Percentiles rank a stretch among this genome's conserved stretches.
phyloP scores from a whole-genome alignment of 2,113 vertebrate species.

The Prochilodus magdalenae region DNA sequence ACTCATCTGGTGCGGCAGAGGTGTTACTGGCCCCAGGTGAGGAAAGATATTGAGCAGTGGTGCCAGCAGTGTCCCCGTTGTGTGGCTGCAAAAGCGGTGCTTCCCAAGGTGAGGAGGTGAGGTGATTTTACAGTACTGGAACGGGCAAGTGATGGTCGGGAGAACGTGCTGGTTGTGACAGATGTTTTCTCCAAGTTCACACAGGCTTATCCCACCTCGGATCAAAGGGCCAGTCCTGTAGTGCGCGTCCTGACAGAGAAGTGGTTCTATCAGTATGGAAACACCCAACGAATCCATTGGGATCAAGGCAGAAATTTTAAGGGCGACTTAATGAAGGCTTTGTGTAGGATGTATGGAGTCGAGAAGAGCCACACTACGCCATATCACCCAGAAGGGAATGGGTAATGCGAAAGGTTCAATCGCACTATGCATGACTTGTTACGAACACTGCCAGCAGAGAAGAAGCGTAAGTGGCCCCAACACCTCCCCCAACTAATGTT shows the following conservation, averaged over 20 bases:
- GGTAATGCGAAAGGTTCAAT: too few species aligned
- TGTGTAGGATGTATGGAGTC: constrained; percentile 23
- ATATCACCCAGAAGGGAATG: constrained; percentile 6
- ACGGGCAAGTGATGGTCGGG: neutral
- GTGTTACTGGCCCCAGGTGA: constrained; percentile 7
- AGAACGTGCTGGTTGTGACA: constrained; percentile 12
- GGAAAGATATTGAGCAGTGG: constrained; percentile 17
- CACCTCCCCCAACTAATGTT: neutral
- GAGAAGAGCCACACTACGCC: constrained; percentile 10
- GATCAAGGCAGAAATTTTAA: constrained; percentile 6
- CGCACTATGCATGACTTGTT: constrained; percentile 10
- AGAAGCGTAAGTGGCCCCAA: constrained; percentile 16
- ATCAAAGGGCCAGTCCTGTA: neutral
- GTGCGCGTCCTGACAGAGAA: neutral
- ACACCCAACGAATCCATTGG: neutral
- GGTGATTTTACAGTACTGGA: constrained; percentile 14
- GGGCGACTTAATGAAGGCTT: neutral
- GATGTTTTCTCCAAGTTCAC: constrained; percentile 12
- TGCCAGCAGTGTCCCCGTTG: constrained; percentile 6
- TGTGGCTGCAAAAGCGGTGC: neutral
- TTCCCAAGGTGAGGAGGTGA: neutral
- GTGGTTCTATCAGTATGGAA: neutral
- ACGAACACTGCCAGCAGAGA: neutral
- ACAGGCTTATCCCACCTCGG: neutral
- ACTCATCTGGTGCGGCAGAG: neutral